Evolutionary conservation across 2,888 invertebrate species (phyloP).

Genomic region (Zhengitettix transpicula): DNA sequence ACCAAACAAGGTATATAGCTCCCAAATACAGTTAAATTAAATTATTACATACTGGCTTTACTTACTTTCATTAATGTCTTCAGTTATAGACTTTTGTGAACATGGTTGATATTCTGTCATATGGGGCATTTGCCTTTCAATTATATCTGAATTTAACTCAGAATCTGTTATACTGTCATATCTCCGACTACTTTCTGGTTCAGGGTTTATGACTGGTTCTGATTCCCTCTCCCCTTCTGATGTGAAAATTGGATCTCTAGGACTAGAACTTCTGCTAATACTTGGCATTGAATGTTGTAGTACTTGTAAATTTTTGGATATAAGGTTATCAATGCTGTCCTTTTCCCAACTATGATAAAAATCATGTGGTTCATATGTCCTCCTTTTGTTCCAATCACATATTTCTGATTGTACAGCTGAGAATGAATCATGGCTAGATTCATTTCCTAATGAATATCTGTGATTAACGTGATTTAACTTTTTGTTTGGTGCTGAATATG

Average conservation of each 20-base stretch:
- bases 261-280: neutral
- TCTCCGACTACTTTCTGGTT: too few relatives aligned
- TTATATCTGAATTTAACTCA: too few relatives aligned
- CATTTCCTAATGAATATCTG: neutral
- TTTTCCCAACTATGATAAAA: neutral
- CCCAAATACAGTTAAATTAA: too few relatives aligned
- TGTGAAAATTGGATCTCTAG: neutral
- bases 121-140: too few relatives aligned
- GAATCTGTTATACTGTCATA: too few relatives aligned
- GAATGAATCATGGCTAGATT: neutral
- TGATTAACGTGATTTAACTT: neutral
- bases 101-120: too few relatives aligned
- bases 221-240: neutral
- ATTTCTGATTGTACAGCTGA: neutral
- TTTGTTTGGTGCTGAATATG: neutral
- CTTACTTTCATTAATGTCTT: too few relatives aligned
- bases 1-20: too few relatives aligned
- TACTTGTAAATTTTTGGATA: constrained; percentile 18
- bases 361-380: constrained; percentile 1
- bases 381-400: neutral
- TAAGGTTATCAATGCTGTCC: constrained; percentile 14
- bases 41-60: too few relatives aligned
- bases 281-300: neutral
- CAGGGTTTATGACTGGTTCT: neutral
- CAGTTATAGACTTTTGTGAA: too few relatives aligned